These are phyloP conservation scores for Bruchidius siliquastri DNA, from an alignment of 2,888 invertebrate genomes.

Conservation along the genomic window DNA sequence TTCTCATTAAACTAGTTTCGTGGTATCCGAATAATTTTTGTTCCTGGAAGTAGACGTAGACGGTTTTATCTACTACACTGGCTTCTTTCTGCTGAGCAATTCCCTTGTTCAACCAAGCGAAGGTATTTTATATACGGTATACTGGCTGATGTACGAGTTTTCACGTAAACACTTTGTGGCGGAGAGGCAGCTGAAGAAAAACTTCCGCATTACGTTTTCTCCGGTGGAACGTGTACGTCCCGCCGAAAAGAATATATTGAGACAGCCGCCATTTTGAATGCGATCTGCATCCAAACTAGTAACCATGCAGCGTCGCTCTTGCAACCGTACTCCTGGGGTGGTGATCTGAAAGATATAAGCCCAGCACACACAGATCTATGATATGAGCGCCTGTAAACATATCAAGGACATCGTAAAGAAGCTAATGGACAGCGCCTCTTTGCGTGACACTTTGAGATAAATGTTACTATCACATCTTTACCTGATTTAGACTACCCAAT, in stretches of 20 bases:
- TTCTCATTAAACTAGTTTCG: too few relatives aligned
- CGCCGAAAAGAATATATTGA: neutral
- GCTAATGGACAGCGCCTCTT: too few relatives aligned
- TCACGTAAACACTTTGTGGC: constrained; percentile 1
- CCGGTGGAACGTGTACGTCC: neutral
- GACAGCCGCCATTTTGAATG: constrained; percentile 14
- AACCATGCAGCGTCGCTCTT: constrained; percentile 6
- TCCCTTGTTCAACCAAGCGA: neutral
- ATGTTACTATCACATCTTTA: too few relatives aligned
- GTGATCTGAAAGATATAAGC: neutral
- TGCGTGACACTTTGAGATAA: too few relatives aligned
- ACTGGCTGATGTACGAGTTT: neutral
- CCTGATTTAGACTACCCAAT: too few relatives aligned
- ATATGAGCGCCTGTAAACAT: too few relatives aligned
- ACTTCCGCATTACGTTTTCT: neutral
- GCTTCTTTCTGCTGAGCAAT: neutral
- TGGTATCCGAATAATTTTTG: too few relatives aligned
- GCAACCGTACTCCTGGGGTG: neutral
- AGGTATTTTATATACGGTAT: neutral
- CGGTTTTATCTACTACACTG: neutral
- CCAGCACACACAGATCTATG: too few relatives aligned
- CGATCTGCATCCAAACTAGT: constrained; percentile 28
- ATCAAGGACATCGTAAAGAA: too few relatives aligned
- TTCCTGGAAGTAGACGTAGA: too few relatives aligned
- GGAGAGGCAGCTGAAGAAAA: neutral